Evolutionary conservation across 2,113 vertebrate species (phyloP).

Genomic region (Lagopus leucura): DNA sequence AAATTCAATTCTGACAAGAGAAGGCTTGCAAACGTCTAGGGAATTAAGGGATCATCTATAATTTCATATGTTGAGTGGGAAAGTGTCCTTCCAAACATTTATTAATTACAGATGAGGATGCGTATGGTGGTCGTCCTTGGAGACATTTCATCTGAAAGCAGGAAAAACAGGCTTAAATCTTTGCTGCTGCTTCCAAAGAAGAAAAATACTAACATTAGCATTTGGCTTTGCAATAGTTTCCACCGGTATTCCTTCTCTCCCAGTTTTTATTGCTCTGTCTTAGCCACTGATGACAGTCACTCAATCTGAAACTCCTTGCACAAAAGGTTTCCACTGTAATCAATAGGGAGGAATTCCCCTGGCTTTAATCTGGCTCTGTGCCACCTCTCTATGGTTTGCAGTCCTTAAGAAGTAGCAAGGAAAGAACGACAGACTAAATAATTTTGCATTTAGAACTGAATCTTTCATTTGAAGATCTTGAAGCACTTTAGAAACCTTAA

Average conservation of each 20-base stretch:
- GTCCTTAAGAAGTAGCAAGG: not conserved
- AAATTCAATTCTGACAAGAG: conserved; percentile 78
- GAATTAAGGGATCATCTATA: conserved; percentile 74
- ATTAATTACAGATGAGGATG: conserved; percentile 60
- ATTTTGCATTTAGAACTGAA: not conserved
- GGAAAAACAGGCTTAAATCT: conserved; percentile 9
- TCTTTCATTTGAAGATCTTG: not conserved
- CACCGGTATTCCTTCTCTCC: not conserved
- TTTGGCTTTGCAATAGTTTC: not conserved
- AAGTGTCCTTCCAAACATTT: conserved; percentile 58
- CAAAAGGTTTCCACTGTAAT: not conserved
- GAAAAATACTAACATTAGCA: not conserved
- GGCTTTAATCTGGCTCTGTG: not conserved
- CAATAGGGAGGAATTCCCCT: not conserved
- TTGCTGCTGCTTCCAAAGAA: not conserved
- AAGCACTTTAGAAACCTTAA: not conserved
- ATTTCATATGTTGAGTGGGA: conserved; percentile 69
- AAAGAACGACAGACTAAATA: not conserved
- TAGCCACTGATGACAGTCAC: not conserved
- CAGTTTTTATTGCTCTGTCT: not conserved
- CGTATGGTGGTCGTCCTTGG: not conserved
- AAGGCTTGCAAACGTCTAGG: conserved; percentile 71
- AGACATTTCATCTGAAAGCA: conserved; percentile 17
- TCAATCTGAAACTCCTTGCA: not conserved
- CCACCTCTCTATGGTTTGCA: not conserved